phyloP scores from a whole-genome alignment of 2,888 invertebrate species.

The Halocaridina rubra region DNA sequence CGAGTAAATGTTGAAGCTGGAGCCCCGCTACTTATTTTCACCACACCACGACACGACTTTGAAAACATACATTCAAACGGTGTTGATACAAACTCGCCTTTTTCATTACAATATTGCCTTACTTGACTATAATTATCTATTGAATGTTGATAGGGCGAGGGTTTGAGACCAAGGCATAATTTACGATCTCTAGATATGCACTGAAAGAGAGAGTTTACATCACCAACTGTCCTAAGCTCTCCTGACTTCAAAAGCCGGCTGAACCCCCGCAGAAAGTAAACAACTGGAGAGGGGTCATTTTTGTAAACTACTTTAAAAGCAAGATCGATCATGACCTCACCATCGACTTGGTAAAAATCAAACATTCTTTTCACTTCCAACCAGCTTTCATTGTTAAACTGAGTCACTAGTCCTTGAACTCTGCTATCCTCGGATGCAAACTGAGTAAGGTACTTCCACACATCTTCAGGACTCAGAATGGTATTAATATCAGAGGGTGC shows the following conservation, averaged over 20 bases:
- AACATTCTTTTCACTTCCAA: constrained; percentile 56
- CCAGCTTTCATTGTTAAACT: constrained; percentile 61
- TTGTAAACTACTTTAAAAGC: constrained; percentile 53
- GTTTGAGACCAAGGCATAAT: constrained; percentile 33
- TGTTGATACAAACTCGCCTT: constrained; percentile 22
- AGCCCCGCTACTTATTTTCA: background rate
- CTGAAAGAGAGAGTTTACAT: constrained; percentile 42
- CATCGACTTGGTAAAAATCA: constrained; percentile 55
- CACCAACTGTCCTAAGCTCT: constrained; percentile 26
- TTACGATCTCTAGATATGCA: constrained; percentile 21
- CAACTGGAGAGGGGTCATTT: constrained; percentile 34
- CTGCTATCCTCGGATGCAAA: constrained; percentile 40
- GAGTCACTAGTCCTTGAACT: constrained; percentile 50
- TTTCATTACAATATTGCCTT: constrained; percentile 3
- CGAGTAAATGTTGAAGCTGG: constrained; percentile 3
- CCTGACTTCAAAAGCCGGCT: constrained; percentile 47
- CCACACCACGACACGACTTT: constrained; percentile 12
- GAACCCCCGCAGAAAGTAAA: constrained; percentile 43
- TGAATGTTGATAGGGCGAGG: constrained; percentile 5
- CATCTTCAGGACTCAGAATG: constrained; percentile 11
- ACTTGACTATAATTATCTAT: constrained; percentile 17
- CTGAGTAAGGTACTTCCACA: constrained; percentile 53
- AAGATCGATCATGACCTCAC: constrained; percentile 54
- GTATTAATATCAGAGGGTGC: constrained; percentile 40
- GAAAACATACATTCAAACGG: constrained; percentile 34